These are phyloP conservation scores for Dynastes maya DNA, from an alignment of 2,888 invertebrate genomes.

Conservation along the genomic window DNA sequence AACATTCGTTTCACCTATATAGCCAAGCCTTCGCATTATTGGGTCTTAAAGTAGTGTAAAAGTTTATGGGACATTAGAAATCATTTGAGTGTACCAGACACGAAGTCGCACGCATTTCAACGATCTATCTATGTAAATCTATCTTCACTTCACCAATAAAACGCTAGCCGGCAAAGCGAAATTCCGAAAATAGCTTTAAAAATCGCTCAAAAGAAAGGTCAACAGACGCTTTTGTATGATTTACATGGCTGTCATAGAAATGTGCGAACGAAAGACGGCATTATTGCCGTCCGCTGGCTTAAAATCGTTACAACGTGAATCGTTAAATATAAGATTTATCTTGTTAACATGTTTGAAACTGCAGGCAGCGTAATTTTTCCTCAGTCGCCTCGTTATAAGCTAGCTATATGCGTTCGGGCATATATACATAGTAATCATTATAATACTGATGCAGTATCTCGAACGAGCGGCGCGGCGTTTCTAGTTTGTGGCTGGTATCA, in stretches of 20 bases:
- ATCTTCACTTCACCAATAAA: neutral
- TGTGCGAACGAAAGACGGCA: slow-evolving; percentile 7
- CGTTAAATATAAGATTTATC: slow-evolving; percentile 48
- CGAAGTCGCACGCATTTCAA: too few relatives aligned
- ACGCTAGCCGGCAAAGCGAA: neutral
- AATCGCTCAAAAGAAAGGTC: neutral
- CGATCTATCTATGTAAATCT: neutral
- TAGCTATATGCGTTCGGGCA: slow-evolving; percentile 9
- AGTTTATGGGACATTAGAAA: slow-evolving; percentile 2
- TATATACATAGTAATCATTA: slow-evolving; percentile 1
- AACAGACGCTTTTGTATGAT: slow-evolving; percentile 22
- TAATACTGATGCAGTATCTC: neutral
- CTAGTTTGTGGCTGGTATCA: too few relatives aligned
- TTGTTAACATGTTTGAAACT: slow-evolving; percentile 43
- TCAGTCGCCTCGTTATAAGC: too few relatives aligned
- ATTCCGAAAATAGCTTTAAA: slow-evolving; percentile 21
- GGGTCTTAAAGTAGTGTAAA: neutral
- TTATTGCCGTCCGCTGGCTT: slow-evolving; percentile 34
- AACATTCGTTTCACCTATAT: too few relatives aligned
- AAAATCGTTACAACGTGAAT: slow-evolving; percentile 37
- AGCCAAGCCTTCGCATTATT: too few relatives aligned
- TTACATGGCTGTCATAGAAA: slow-evolving; percentile 10
- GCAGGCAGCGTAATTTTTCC: neutral
- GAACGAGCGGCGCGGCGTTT: neutral
- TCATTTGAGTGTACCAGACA: neutral